Evolutionary conservation across 2,888 invertebrate genomes (phyloP), one percentile per base, ranked within the genome.

Genomic region (Lithosia quadra): DNA sequence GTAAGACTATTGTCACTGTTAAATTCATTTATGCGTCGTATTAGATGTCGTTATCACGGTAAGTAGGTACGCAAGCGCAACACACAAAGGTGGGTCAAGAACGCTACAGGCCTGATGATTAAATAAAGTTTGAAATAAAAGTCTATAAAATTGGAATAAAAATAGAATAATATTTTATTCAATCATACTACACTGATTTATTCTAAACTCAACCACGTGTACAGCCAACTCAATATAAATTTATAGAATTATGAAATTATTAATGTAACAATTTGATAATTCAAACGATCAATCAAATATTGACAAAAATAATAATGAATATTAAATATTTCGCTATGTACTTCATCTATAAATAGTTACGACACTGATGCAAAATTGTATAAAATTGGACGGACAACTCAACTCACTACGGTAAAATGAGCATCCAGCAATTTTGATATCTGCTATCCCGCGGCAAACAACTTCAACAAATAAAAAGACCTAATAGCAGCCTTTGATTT

Each of bases 341-440:
- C 76, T 85, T 81, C 74, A 81, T 78, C 83, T 84, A 85, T 78
- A 74, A 81, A 78, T 81, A 71, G 55, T 84, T 80, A 86, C 80
- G 76, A 85, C 84, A 86, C 84, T 87, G 87, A 87, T 91, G 91
- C 90, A 92, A 91, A 90, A 90, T 87, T 92, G 90, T 94, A 94
- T 89, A 94, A 94, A 94, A 93, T 88, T 95, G 94, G 94, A 95
- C 94, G 94, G 94, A 93, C 88, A 93, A 93, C 94, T 94, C 94
- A 94, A 94, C 94, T 93, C 93, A 92, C 92, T 92, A 90, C 88
- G 83, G 94, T 90, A 92, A 92, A 81, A 93, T 94, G 94, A 94
- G 93, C 92, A 94, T 94, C 94, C 94, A 92, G 89, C 87, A 85
- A 89, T 88, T 76, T 78, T 81, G 86, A 88, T 83, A 80, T 82